Evolutionary conservation across 2,888 invertebrate species (phyloP), one percentile per base, ranked within the genome.

Genomic region (Nemotelus pantherinus): DNA sequence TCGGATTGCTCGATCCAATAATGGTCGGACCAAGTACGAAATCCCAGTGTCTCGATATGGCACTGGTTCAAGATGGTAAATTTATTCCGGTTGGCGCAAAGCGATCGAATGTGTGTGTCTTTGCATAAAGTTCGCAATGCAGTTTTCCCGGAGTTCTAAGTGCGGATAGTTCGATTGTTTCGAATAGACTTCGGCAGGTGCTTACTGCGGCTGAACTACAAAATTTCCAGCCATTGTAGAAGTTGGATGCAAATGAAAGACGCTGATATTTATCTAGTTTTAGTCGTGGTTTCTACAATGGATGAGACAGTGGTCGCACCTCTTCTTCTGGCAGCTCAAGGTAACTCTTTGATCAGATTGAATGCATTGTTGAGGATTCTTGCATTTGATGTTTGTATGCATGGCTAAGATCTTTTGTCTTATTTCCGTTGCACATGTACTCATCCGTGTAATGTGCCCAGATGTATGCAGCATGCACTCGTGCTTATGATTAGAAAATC

Each of bases 271-370:
- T 50, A 5, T 50, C 50, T 50, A 50, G 25, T 25, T 25, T 25
- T 25, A 25, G 25, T 25, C 25, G 25, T 25, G 25, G 25, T 25
- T 25, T 50, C 50, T 50, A 50, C 5, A 50, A 50, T 50, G 5
- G 50, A 50, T 63, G 43, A 43, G 63, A 9, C 10, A 3, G 65
- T 41, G 47, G n/a, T 65, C 44, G n/a, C 43, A 9, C 65, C 44
- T 7, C 10, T n/a, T 44, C 6, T 9, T 7, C 58, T 10, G 25
- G n/a, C 65, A 45, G 47, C 65, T 65, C 65, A 65, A 65, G 65
- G 65, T 65, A 65, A 65, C 65, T 47, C 65, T 65, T 65, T 65
- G 47, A 44, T 45, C 65, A 47, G 47, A 63, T n/a, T 65, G 65
- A 44, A 65, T 65, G 65, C 47, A 47, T n/a, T 6, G 47, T 65